Base-by-base conservation (phyloP, 1,140 invertebrate species). In the Heliconius hewitsoni region DNA sequence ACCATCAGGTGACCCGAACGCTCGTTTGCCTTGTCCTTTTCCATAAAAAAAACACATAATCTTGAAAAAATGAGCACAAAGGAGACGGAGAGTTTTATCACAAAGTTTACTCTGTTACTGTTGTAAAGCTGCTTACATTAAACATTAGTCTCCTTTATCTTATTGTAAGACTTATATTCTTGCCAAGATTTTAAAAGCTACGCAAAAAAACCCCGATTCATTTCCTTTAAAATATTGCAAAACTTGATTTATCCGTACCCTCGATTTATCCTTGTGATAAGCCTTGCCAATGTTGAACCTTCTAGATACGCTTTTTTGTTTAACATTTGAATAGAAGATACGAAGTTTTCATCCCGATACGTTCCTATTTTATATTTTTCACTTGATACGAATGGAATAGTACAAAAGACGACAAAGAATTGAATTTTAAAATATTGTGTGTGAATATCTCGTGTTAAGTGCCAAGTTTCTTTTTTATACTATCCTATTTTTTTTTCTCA, bases 181-280 rank as follows among this genome's bases (percentile, higher is more conserved):
- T 76, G 37, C 74, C 52, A 39, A 74, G 27, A n/a, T n/a, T 23
- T 66, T 18, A 42, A 42, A 66, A 76, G 57, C 66, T 75, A n/a
- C 30, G 30, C 71, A 39, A 71, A 72, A 39, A 71, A 72, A 72
- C n/a, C 37, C 19, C 66, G 11, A 76, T 76, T 50, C 66, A 50
- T 57, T 76, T 80, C 50, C 71, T 72, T 76, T 76, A 76, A 80
- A 76, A 80, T 52, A 46, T 73, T 73, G 9, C 39, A 52, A 73
- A 87, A 87, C 84, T 84, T 87, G 88, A 89, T 89, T 87, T 87
- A 87, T 88, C 84, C 86, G 77, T 86, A 87, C 83, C 82, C 84
- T 73, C 82, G 83, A 87, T 91, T 85, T 87, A 91, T 91, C 89
- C 89, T 82, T 77, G 85, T 85, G 89, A 91, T 89, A 91, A 87